These are phyloP conservation scores for Pandemis cinnamomeana DNA, from an alignment of 2,888 invertebrate genomes.

Conservation along the genomic window DNA sequence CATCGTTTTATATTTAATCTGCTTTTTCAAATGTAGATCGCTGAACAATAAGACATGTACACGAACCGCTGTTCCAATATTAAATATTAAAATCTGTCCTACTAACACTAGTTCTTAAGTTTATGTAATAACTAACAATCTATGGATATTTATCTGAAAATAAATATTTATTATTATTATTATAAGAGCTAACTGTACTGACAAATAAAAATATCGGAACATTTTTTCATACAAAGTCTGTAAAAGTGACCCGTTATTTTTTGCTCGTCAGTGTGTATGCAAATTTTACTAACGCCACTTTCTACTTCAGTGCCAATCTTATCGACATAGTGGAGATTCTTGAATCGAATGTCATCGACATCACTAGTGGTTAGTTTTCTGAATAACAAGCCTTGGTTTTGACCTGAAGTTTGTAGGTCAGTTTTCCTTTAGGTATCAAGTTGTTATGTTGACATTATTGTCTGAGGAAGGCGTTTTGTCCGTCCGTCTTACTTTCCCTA, in stretches of 20 bases:
- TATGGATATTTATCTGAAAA: too few species aligned
- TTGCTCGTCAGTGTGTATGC: background rate
- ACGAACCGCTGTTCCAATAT: too few species aligned
- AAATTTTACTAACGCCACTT: background rate
- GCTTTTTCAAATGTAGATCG: too few species aligned
- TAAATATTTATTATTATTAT: too few species aligned
- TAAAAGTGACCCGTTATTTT: too few species aligned
- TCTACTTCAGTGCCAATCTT: background rate
- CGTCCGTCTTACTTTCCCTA: conserved; percentile 17
- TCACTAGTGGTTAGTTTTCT: conserved; percentile 11
- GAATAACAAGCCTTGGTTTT: conserved; percentile 13
- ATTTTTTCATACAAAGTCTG: background rate
- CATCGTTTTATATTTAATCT: too few species aligned
- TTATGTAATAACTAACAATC: too few species aligned
- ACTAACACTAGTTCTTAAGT: too few species aligned
- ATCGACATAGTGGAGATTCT: background rate
- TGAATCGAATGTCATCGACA: background rate
- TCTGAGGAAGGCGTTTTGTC: conserved; percentile 15
- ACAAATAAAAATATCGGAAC: too few species aligned
- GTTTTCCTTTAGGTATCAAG: conserved; percentile 35
- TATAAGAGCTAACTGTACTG: too few species aligned
- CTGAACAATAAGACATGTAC: too few species aligned
- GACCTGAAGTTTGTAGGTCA: conserved; percentile 33
- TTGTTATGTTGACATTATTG: conserved; percentile 40
- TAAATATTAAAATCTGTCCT: too few species aligned